Evolutionary conservation across 2,888 invertebrate species (phyloP).

Genomic region (Aradus depressus): DNA sequence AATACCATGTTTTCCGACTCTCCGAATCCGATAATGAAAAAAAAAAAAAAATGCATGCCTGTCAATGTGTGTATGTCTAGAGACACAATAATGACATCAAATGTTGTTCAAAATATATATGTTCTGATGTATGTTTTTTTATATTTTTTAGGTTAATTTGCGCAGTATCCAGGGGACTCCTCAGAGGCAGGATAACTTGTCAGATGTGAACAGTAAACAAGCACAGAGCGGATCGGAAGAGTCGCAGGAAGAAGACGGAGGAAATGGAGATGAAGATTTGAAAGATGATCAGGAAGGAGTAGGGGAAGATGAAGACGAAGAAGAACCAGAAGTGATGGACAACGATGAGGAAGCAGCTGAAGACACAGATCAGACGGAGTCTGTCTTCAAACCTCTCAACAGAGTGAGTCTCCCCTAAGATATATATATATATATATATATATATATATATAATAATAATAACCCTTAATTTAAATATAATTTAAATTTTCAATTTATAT

Average conservation of each 20-base stretch:
- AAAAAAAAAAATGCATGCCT: too few species aligned
- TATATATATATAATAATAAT: too few species aligned
- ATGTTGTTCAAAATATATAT: too few species aligned
- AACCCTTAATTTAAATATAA: too few species aligned
- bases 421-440: not conserved
- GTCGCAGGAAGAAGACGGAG: conserved; percentile 30
- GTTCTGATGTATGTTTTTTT: too few species aligned
- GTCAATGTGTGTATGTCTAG: too few species aligned
- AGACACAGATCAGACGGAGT: conserved; percentile 42
- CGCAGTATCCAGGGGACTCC: conserved; percentile 7
- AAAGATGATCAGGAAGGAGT: not conserved
- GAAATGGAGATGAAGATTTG: conserved; percentile 36
- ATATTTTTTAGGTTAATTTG: too few species aligned
- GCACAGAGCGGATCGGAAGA: conserved; percentile 17
- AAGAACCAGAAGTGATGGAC: conserved; percentile 9
- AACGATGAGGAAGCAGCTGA: not conserved
- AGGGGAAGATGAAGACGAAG: not conserved
- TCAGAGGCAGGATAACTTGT: not conserved
- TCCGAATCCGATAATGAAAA: too few species aligned
- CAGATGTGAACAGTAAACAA: conserved; percentile 28
- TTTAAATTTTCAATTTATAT: too few species aligned
- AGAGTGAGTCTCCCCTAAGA: conserved; percentile 43
- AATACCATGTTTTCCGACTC: too few species aligned
- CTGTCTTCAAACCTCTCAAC: conserved; percentile 50
- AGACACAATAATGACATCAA: too few species aligned